Percentiles rank a stretch among this genome's conserved stretches.
Conservation (phyloP, 2,113 vertebrate genomes). For the Prunella himalayana region DNA sequence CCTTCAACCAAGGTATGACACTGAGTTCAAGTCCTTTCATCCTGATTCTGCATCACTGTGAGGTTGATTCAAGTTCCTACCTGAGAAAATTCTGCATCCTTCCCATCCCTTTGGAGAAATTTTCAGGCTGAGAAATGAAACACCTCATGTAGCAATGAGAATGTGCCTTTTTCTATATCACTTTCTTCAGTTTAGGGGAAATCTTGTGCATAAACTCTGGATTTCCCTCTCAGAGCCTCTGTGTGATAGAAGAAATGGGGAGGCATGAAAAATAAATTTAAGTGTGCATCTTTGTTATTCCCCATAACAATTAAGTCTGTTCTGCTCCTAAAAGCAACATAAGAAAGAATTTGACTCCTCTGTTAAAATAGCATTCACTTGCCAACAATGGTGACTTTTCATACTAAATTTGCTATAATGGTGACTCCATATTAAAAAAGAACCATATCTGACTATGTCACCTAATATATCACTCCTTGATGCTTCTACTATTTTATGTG, state of each 20-base stretch:
- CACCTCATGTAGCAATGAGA: not conserved
- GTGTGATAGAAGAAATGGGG: not conserved
- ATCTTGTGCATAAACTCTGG: not conserved
- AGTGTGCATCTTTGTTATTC: not conserved
- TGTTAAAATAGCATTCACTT: not conserved
- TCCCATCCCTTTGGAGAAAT: not conserved
- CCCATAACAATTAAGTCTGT: not conserved
- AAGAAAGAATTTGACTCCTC: not conserved
- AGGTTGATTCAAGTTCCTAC: not conserved
- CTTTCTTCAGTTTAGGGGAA: not conserved
- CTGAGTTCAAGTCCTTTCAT: not conserved
- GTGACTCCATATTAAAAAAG: not conserved
- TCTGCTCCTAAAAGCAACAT: not conserved
- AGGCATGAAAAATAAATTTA: not conserved
- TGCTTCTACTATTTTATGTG: not conserved
- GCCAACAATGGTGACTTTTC: not conserved
- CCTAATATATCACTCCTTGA: not conserved
- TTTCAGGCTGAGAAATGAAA: not conserved
- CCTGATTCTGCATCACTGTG: not conserved
- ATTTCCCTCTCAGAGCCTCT: not conserved
- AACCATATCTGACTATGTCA: not conserved
- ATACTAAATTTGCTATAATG: not conserved
- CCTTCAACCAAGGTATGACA: not conserved
- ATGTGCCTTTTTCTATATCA: not conserved
- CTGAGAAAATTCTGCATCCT: not conserved